A percentile compares a stretch with the other conserved stretches of the same genome.
Evolutionary conservation across 2,113 vertebrate genomes (phyloP).

Genomic region (Cryptomyrus ogoouensis): DNA sequence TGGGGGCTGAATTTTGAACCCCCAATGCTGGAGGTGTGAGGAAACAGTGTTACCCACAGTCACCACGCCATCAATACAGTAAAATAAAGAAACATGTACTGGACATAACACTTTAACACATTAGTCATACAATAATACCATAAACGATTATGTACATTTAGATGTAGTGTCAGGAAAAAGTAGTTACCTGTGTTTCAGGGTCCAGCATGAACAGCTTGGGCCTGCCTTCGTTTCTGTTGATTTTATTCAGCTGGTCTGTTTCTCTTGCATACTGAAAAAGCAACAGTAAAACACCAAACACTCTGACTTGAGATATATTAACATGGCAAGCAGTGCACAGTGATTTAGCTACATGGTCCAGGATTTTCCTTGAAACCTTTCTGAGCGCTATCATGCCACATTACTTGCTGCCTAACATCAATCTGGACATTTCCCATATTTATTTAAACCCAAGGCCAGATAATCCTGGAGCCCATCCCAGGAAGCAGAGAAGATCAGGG

Average conservation of each 20-base stretch:
- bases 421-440: neutral
- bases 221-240: constrained; percentile 85
- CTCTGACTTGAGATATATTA: neutral
- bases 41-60: neutral
- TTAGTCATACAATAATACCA: neutral
- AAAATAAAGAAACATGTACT: neutral
- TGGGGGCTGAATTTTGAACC: neutral
- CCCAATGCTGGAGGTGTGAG: neutral
- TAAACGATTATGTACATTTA: neutral
- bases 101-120: neutral
- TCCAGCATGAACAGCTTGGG: constrained; percentile 90
- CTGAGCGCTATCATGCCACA: neutral
- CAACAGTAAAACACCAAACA: neutral
- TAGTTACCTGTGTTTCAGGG: constrained; percentile 83
- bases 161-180: neutral
- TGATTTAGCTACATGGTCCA: neutral
- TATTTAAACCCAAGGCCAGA: neutral
- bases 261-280: constrained; percentile 80
- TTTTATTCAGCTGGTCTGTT: constrained; percentile 92
- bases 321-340: neutral
- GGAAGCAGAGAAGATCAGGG: neutral
- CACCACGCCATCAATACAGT: neutral
- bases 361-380: neutral
- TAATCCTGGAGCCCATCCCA: neutral
- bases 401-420: neutral